Base-by-base conservation (phyloP, 1,140 invertebrate genomes). In the Acromyrmex echinatior region DNA sequence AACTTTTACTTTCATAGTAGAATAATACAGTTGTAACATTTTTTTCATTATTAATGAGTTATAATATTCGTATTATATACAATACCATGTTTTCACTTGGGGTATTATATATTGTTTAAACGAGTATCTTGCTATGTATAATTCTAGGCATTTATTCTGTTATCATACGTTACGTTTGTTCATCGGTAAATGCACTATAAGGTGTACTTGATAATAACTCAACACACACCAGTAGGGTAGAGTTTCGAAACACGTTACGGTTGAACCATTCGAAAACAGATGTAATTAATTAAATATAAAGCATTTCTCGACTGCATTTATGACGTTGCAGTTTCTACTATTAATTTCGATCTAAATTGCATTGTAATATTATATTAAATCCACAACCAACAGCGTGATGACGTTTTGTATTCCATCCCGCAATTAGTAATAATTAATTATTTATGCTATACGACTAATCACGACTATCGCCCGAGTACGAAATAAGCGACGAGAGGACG, bases 361-460 rank as follows among this genome's bases (percentile, higher is more conserved):
- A 76, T 76, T 76, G 39, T 84, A 39, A 76, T 76, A 84, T 84
- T 84, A 84, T 76, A 76, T 84, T 84, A 84, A 84, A 84, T 84
- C 70, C 71, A 7, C 70, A 62, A 74, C 39, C 80, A 39, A 84
- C 56, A 76, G 58, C 70, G 39, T 58, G 58, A 84, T 74, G 80
- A 84, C 28, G 39, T 84, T 84, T 84, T 76, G 70, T 62, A 39
- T 73, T 74, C 70, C 53, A 51, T n/a, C n/a, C 14, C 66, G 25
- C 68, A 84, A 84, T 84, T 84, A 84, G 80, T 58, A 74, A 84
- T 84, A 76, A 84, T 84, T 84, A 76, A 84, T 84, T 82, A 82
- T 74, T 82, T 73, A n/a, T 9, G 53, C 49, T 73, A 28, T 45
- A 51, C 51, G 71, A 79, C 74, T 82, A 82, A 73, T 82, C 66